These are phyloP conservation scores for Ips nitidus DNA, from an alignment of 1,140 invertebrate genomes.

Conservation along the genomic window DNA sequence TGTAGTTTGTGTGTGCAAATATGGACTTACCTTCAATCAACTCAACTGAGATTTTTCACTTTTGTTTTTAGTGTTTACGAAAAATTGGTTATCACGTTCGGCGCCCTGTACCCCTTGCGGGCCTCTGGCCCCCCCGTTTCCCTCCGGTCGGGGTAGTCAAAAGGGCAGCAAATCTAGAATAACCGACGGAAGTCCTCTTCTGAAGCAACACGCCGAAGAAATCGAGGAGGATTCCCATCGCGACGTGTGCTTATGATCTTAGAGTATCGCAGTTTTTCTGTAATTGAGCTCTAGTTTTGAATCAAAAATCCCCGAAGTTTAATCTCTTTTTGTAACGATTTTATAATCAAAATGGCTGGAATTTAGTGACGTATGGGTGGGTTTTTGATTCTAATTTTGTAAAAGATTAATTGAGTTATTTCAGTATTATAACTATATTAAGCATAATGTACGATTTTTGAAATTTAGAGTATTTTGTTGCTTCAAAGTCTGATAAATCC, in stretches of 20 bases:
- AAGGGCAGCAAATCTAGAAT: slow-evolving; percentile 56
- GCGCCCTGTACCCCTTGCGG: slow-evolving; percentile 75
- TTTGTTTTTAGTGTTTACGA: slow-evolving; percentile 46
- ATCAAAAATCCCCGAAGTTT: neutral
- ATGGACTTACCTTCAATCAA: too few species aligned
- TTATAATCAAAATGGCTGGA: too few species aligned
- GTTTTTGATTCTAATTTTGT: too few species aligned
- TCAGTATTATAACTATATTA: too few species aligned
- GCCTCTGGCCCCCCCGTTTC: slow-evolving; percentile 57
- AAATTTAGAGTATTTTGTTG: too few species aligned
- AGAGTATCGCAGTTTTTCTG: neutral
- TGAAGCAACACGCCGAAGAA: slow-evolving; percentile 53
- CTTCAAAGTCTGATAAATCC: too few species aligned
- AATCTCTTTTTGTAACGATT: too few species aligned
- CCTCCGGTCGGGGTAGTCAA: slow-evolving; percentile 55
- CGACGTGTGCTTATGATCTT: slow-evolving; percentile 42
- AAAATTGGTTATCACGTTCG: slow-evolving; percentile 68
- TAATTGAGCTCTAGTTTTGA: neutral
- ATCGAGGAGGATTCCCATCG: slow-evolving; percentile 52
- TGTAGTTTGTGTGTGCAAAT: too few species aligned
- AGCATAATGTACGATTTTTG: too few species aligned
- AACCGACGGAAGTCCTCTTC: slow-evolving; percentile 62
- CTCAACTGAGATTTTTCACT: neutral
- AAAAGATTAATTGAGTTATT: too few species aligned
- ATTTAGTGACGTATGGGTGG: too few species aligned